These are phyloP conservation scores for Heloderma charlesbogerti DNA, from an alignment of 2,113 vertebrate genomes.

Conservation along the genomic window DNA sequence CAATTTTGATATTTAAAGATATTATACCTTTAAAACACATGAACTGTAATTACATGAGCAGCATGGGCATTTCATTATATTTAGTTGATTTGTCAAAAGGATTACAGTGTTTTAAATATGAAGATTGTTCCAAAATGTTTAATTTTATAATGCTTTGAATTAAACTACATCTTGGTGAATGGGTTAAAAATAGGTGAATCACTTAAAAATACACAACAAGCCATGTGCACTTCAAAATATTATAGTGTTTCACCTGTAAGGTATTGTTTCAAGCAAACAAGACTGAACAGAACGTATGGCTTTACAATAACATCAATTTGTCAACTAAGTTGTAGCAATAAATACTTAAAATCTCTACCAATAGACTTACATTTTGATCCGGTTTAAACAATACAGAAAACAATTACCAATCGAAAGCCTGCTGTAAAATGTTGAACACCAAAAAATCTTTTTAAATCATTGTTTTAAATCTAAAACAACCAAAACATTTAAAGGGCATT, in stretches of 20 bases:
- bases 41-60: slow-evolving; percentile 66
- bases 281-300: slow-evolving; percentile 83
- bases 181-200: slow-evolving; percentile 78
- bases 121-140: slow-evolving; percentile 72
- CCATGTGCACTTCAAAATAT: slow-evolving; percentile 79
- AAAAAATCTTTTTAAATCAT: slow-evolving; percentile 83
- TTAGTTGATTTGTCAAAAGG: slow-evolving; percentile 63
- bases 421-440: slow-evolving; percentile 87
- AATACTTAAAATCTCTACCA: slow-evolving; percentile 91
- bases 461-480: slow-evolving; percentile 82
- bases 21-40: slow-evolving; percentile 65
- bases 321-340: slow-evolving; percentile 87
- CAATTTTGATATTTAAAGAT: slow-evolving; percentile 63
- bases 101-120: slow-evolving; percentile 60
- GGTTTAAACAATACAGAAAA: slow-evolving; percentile 88
- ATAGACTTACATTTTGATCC: slow-evolving; percentile 86
- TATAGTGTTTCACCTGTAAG: slow-evolving; percentile 78
- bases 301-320: slow-evolving; percentile 84
- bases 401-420: slow-evolving; percentile 91
- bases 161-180: slow-evolving; percentile 74
- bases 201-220: slow-evolving; percentile 76
- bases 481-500: slow-evolving; percentile 80
- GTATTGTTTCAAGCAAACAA: slow-evolving; percentile 79
- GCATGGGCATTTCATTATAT: slow-evolving; percentile 64
- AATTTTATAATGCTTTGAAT: slow-evolving; percentile 65